A percentile compares a stretch with the other conserved stretches of the same genome.
phyloP scores from a whole-genome alignment of 2,888 invertebrate genomes.

The Oscheius sp. region DNA sequence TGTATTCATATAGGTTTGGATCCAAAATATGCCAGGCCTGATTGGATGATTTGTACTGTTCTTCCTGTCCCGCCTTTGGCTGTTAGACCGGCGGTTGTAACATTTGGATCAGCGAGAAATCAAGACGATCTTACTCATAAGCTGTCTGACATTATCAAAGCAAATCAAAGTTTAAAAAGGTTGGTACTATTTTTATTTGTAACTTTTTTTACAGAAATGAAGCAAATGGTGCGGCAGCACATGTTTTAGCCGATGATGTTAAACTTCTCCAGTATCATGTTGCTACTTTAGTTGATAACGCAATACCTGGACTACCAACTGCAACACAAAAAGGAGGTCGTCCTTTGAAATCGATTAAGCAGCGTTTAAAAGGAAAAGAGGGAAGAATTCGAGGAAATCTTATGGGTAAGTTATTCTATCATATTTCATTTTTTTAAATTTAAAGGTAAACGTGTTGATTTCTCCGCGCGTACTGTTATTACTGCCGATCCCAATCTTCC shows the following conservation, averaged over 20 bases:
- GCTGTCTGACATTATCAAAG: conserved; percentile 95
- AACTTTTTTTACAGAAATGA: conserved; percentile 84
- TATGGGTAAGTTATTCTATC: conserved; percentile 83
- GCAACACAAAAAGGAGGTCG: conserved; percentile 99
- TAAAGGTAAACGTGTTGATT: conserved; percentile 84
- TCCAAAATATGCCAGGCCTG: conserved; percentile 85
- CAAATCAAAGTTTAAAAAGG: conserved; percentile 89
- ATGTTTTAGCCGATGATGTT: conserved; percentile 94
- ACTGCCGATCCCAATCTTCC: conserved; percentile 75
- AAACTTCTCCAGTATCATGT: conserved; percentile 98
- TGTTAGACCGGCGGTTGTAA: conserved; percentile 96
- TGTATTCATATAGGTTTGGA: conserved; percentile 80
- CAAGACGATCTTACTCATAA: conserved; percentile 98
- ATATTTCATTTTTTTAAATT: background rate
- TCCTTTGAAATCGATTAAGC: conserved; percentile 95
- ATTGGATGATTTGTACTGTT: conserved; percentile 99
- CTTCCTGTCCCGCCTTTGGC: conserved; percentile 94
- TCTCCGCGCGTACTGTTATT: conserved; percentile 94
- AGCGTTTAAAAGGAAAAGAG: conserved; percentile 94
- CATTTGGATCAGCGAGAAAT: conserved; percentile 98
- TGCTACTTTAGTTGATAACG: conserved; percentile 96
- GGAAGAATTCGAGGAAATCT: conserved; percentile 97
- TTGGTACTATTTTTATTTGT: too few species aligned
- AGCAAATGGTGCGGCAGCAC: conserved; percentile 93
- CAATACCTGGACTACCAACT: conserved; percentile 92